Conservation (phyloP, 2,797 vertebrate genomes). For the Labroides dimidiatus region DNA sequence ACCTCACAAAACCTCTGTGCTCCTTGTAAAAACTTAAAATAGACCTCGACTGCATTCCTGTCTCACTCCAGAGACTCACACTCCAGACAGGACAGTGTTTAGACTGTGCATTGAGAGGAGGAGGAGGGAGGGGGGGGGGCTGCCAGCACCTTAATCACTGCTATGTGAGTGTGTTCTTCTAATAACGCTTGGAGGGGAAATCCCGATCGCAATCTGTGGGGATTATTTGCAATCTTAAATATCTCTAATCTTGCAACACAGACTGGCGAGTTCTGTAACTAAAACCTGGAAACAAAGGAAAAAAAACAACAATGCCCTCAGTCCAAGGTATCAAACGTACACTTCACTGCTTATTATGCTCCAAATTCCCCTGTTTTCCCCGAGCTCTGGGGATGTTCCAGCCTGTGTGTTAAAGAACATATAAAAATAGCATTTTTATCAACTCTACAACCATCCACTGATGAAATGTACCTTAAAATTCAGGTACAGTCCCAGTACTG, state of each 20-base stretch:
- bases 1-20: constrained; percentile 52
- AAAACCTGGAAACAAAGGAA: constrained; percentile 22
- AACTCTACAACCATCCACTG: background rate
- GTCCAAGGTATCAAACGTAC: constrained; percentile 6
- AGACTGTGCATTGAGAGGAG: constrained; percentile 30
- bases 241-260: constrained; percentile 4
- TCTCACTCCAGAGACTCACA: constrained; percentile 48
- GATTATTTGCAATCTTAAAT: constrained; percentile 20
- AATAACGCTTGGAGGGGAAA: constrained; percentile 12
- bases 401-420: background rate
- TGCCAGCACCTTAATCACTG: constrained; percentile 24
- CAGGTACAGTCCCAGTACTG: no score
- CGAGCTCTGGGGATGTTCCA: background rate
- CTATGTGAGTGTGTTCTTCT: background rate
- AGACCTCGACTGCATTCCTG: constrained; percentile 62
- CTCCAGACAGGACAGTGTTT: constrained; percentile 50
- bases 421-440: background rate
- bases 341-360: background rate
- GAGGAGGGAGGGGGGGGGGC: no score
- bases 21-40: constrained; percentile 65
- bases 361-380: constrained; percentile 10
- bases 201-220: constrained; percentile 25
- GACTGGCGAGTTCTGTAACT: constrained; percentile 23
- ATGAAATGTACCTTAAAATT: no score
- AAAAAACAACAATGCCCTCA: background rate